These are phyloP conservation scores for Odontocolon sp. DNA, from an alignment of 2,888 invertebrate species.

Conservation along the genomic window DNA sequence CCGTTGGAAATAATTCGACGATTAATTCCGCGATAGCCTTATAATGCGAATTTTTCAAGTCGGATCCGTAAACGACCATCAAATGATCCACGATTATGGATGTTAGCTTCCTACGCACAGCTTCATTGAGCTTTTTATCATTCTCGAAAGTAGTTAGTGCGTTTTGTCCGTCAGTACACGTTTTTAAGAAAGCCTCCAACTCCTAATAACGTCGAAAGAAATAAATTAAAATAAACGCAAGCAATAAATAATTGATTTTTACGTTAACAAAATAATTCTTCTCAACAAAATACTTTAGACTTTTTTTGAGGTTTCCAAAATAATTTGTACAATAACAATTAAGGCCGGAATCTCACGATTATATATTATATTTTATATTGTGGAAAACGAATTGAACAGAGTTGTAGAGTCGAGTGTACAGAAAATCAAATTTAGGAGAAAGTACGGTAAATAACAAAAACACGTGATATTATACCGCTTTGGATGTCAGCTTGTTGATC, in stretches of 20 bases:
- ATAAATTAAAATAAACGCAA: neutral
- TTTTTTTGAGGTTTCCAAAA: no score
- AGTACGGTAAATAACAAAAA: neutral
- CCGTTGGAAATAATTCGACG: neutral
- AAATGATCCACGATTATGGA: conserved; percentile 6
- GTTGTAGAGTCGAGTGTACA: no score
- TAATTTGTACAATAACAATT: no score
- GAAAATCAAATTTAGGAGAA: neutral
- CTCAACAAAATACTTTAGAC: no score
- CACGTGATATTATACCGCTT: neutral
- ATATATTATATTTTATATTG: no score
- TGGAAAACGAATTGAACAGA: no score
- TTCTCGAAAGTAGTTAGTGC: conserved; percentile 17
- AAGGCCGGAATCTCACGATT: no score
- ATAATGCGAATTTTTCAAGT: neutral
- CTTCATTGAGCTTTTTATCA: conserved; percentile 5
- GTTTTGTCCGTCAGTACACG: conserved; percentile 6
- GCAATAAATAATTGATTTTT: no score
- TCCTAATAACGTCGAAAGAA: conserved; percentile 1
- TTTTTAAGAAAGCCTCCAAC: conserved; percentile 8
- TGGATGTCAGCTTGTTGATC: neutral
- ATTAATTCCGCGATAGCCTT: neutral
- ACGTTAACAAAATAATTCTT: no score
- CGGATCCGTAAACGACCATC: neutral
- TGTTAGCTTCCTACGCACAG: conserved; percentile 23